These are phyloP conservation scores for Maniola jurtina DNA, from an alignment of 1,140 invertebrate species.

Conservation along the genomic window DNA sequence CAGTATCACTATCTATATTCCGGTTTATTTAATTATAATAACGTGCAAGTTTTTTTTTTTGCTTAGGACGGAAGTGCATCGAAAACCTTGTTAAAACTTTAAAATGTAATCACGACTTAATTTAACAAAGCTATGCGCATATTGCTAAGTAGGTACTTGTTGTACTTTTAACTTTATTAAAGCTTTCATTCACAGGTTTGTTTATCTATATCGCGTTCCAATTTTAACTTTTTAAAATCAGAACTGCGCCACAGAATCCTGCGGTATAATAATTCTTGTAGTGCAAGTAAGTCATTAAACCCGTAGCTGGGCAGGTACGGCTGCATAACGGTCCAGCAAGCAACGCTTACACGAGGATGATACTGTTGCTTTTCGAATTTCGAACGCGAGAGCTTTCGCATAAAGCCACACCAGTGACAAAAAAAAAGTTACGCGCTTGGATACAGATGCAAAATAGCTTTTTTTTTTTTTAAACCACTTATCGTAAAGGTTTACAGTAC, in stretches of 20 bases:
- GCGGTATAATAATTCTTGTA: conserved; percentile 36
- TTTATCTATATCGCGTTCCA: not conserved
- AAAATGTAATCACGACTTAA: no score
- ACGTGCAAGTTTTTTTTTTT: no score
- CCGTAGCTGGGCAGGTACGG: conserved; percentile 30
- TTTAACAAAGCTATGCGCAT: no score
- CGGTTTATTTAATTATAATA: no score
- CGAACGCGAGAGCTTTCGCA: conserved; percentile 23
- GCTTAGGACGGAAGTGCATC: no score
- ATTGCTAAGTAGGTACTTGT: no score
- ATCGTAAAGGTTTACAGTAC: no score
- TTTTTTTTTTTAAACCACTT: not conserved
- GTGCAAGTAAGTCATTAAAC: conserved; percentile 51
- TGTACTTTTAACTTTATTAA: no score
- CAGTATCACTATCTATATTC: no score
- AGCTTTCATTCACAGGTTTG: no score
- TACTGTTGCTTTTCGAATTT: conserved; percentile 35
- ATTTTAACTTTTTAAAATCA: conserved; percentile 1
- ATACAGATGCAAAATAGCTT: no score
- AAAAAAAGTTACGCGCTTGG: not conserved
- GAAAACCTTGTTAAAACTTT: no score
- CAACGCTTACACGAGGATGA: conserved; percentile 33
- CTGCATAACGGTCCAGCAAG: conserved; percentile 44
- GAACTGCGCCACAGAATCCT: conserved; percentile 22
- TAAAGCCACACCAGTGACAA: not conserved